Conservation (phyloP, 2,113 vertebrate genomes). For the Pygoscelis antarcticus region DNA sequence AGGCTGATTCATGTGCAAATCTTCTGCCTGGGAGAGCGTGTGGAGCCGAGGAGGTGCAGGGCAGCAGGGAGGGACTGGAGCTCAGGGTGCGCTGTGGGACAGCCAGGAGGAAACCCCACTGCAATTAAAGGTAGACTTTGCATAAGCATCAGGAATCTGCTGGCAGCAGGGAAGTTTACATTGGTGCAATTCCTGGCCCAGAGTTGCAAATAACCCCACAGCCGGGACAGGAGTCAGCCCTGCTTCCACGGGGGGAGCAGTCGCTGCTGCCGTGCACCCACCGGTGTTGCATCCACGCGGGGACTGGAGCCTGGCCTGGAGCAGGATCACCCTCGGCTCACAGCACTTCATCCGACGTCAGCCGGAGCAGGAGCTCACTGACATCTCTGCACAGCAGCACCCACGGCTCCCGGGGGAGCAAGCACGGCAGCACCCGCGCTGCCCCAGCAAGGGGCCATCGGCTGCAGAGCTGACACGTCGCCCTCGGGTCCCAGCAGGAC, state of each 20-base stretch:
- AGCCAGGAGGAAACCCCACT: neutral
- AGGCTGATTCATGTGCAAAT: neutral
- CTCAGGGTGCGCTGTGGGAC: neutral
- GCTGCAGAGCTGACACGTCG: neutral
- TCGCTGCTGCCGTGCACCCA: neutral
- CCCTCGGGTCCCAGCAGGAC: neutral
- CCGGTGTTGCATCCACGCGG: fast-evolving
- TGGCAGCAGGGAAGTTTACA: neutral
- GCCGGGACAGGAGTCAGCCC: neutral
- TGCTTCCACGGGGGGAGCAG: neutral
- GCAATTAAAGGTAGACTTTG: neutral
- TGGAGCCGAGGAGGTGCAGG: neutral
- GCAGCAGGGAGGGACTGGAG: neutral
- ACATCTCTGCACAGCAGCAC: neutral
- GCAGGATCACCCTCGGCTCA: neutral
- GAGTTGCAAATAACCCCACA: neutral
- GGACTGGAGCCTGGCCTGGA: neutral
- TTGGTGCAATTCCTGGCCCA: neutral
- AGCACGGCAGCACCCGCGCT: neutral
- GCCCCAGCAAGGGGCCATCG: neutral
- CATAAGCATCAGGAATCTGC: neutral
- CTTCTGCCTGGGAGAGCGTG: neutral
- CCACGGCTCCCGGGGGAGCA: neutral
- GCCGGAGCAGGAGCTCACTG: neutral
- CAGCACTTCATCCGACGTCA: neutral